phyloP scores from a whole-genome alignment of 1,140 invertebrate genomes.

The Calliphora vicina region DNA sequence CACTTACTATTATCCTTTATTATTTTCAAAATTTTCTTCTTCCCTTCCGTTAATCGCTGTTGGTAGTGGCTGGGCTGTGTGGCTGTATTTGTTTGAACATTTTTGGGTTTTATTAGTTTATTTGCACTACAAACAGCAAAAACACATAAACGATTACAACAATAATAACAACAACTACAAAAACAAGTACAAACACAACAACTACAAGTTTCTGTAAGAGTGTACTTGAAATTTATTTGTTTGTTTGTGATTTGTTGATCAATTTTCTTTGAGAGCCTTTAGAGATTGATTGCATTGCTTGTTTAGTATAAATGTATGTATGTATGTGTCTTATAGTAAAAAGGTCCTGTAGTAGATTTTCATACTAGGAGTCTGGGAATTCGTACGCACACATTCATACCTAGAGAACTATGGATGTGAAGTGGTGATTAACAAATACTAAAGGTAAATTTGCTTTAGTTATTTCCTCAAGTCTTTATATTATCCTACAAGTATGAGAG shows the following conservation, averaged over 20 bases:
- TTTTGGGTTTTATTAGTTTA: not conserved
- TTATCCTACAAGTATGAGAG: too few relatives aligned
- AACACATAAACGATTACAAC: not conserved
- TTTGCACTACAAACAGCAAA: not conserved
- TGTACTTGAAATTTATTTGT: conserved; percentile 31
- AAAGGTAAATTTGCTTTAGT: not conserved
- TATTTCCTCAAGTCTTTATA: too few relatives aligned
- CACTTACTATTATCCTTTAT: not conserved
- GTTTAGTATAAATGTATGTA: not conserved
- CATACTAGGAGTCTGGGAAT: not conserved
- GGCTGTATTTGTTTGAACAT: not conserved
- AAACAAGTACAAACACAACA: not conserved
- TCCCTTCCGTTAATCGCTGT: not conserved
- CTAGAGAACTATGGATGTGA: not conserved
- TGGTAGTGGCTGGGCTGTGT: not conserved
- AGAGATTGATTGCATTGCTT: conserved; percentile 19
- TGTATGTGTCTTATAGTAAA: not conserved
- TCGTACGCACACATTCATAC: not conserved
- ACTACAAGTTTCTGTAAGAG: not conserved
- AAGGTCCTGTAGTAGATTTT: too few relatives aligned
- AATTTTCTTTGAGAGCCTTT: conserved; percentile 32
- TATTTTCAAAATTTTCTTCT: not conserved
- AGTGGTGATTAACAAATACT: not conserved
- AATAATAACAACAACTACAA: not conserved
- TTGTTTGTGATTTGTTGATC: conserved; percentile 31